Conservation (phyloP, 2,113 vertebrate genomes). For the Lepidothrix coronata region DNA sequence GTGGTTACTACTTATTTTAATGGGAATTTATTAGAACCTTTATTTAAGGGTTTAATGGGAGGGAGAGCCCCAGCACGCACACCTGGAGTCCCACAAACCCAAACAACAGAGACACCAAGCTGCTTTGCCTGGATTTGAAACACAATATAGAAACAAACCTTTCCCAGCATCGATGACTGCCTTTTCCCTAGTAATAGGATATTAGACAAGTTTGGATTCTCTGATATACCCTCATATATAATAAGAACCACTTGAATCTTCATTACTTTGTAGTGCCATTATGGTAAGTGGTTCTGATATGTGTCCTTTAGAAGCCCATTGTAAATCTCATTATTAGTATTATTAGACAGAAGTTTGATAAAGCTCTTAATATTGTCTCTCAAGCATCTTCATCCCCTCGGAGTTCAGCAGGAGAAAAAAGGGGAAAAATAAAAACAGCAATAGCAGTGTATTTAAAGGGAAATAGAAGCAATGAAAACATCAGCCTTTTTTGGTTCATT, state of each 20-base stretch:
- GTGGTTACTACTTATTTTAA: slow-evolving; percentile 76
- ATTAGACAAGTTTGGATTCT: slow-evolving; percentile 49
- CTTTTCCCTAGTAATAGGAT: slow-evolving; percentile 37
- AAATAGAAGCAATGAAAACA: neutral
- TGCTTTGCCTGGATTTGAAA: slow-evolving; percentile 37
- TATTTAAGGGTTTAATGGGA: slow-evolving; percentile 69
- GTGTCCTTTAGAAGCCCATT: slow-evolving; percentile 61
- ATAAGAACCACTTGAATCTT: slow-evolving; percentile 77
- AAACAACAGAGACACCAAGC: slow-evolving; percentile 1
- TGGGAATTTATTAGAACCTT: slow-evolving; percentile 74
- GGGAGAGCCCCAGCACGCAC: neutral
- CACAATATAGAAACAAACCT: neutral
- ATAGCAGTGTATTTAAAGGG: neutral
- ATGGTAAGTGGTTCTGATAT: slow-evolving; percentile 71
- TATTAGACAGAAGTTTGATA: slow-evolving; percentile 73
- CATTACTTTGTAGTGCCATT: slow-evolving; percentile 75
- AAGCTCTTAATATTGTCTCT: slow-evolving; percentile 59
- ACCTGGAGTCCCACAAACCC: slow-evolving; percentile 53
- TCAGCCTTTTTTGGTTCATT: neutral
- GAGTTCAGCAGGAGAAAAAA: neutral
- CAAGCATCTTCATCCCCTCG: slow-evolving; percentile 41
- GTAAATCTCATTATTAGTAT: slow-evolving; percentile 71
- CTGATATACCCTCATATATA: slow-evolving; percentile 57
- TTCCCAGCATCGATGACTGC: slow-evolving; percentile 15
- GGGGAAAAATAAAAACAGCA: neutral